A percentile compares a stretch with the other conserved stretches of the same genome.
Evolutionary conservation across 2,888 invertebrate species (phyloP).

Genomic region (Ormyrus nitidulus): DNA sequence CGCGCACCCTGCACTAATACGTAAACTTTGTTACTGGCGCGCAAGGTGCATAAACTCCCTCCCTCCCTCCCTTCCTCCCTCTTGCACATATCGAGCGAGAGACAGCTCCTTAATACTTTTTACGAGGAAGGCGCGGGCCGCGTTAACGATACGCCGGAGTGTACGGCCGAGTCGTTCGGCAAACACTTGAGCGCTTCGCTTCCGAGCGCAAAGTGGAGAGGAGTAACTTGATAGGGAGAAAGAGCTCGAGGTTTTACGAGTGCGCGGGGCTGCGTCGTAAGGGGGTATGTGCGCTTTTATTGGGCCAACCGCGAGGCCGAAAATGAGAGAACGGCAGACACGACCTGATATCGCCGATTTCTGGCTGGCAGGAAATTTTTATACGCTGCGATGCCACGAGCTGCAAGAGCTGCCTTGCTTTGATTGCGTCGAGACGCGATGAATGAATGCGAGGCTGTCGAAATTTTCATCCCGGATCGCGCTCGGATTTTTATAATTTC

Average conservation of each 20-base stretch:
- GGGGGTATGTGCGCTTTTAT: conserved; percentile 22
- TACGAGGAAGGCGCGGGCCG: conserved; percentile 27
- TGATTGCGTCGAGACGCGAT: no score
- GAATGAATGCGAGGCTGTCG: background rate
- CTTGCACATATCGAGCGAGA: no score
- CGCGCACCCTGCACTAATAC: background rate
- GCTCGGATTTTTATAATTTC: background rate
- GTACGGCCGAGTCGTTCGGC: conserved; percentile 16
- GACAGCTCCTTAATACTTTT: conserved; percentile 28
- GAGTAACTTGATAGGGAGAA: background rate
- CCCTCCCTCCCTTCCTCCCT: no score
- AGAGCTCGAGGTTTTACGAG: conserved; percentile 37
- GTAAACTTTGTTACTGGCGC: no score
- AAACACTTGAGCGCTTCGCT: background rate
- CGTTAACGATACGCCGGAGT: conserved; percentile 32
- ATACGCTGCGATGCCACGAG: no score
- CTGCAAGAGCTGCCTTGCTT: no score
- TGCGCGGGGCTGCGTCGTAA: background rate
- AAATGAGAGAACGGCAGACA: conserved; percentile 24
- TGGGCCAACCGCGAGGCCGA: conserved; percentile 30
- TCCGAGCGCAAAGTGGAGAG: background rate
- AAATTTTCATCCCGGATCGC: background rate
- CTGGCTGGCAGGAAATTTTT: background rate
- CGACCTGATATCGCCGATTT: background rate
- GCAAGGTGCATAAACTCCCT: no score